These are phyloP conservation scores for Lingula anatina DNA, from an alignment of 2,888 invertebrate species.

Conservation along the genomic window DNA sequence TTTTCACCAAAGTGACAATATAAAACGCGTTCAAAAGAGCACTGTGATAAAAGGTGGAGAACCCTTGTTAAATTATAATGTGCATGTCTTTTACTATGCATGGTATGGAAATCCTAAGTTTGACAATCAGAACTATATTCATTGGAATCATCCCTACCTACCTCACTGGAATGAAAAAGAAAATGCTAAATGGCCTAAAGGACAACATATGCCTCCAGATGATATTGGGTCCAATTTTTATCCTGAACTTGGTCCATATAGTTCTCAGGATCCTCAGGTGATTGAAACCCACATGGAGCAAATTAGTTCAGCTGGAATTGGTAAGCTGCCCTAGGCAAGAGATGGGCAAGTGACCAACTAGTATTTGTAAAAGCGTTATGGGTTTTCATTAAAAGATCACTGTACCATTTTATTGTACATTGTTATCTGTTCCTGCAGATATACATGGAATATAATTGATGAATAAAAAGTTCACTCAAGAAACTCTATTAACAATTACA, in stretches of 20 bases:
- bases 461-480: too few species aligned
- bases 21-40: neutral
- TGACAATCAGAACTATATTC: conserved; percentile 40
- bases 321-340: too few species aligned
- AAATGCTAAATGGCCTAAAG: conserved; percentile 54
- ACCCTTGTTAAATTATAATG: conserved; percentile 31
- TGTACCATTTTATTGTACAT: too few species aligned
- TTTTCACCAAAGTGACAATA: too few species aligned
- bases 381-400: too few species aligned
- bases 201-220: conserved; percentile 57
- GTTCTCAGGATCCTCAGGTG: conserved; percentile 55
- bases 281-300: conserved; percentile 61
- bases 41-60: neutral
- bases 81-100: conserved; percentile 54
- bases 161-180: conserved; percentile 48
- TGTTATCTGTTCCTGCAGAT: too few species aligned
- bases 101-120: conserved; percentile 49
- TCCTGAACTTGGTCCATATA: conserved; percentile 58
- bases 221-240: conserved; percentile 59
- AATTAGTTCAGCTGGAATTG: conserved; percentile 59
- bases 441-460: too few species aligned
- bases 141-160: conserved; percentile 52
- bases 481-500: too few species aligned
- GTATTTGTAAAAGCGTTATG: too few species aligned
- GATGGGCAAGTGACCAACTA: too few species aligned